Evolutionary conservation across 2,888 invertebrate genomes (phyloP).

Genomic region (Conus canariensis): DNA sequence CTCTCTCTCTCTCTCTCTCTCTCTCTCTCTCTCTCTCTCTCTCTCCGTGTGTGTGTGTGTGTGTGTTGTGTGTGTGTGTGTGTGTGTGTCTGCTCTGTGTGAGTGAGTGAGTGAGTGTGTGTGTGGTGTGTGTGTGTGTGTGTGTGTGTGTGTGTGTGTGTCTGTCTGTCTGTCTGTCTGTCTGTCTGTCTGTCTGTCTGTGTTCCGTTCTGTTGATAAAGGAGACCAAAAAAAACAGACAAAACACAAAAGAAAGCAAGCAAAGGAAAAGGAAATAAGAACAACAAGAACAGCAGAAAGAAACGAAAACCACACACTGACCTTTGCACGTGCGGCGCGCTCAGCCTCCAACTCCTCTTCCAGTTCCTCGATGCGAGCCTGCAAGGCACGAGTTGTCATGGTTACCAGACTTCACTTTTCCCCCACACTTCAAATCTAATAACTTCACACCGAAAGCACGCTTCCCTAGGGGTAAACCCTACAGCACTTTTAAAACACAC

Average conservation of each 20-base stretch:
- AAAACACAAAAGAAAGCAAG: too few relatives aligned
- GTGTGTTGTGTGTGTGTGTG: too few relatives aligned
- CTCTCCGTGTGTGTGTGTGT: too few relatives aligned
- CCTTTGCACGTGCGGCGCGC: conserved; percentile 93
- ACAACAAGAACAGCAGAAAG: too few relatives aligned
- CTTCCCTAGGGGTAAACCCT: not conserved
- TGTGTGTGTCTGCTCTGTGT: not conserved
- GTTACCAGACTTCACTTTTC: conserved; percentile 19
- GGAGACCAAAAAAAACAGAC: too few relatives aligned
- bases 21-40: too few relatives aligned
- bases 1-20: too few relatives aligned
- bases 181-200: not conserved
- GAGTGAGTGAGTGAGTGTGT: not conserved
- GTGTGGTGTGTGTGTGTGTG: not conserved
- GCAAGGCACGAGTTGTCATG: conserved; percentile 52
- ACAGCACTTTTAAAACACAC: not conserved
- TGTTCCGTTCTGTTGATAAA: not conserved
- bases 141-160: conserved; percentile 1
- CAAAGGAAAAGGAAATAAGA: too few relatives aligned
- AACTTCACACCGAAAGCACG: not conserved
- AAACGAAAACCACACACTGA: conserved; percentile 44
- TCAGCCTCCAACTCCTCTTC: conserved; percentile 99
- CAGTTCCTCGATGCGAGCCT: conserved; percentile 96
- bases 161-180: conserved; percentile 1
- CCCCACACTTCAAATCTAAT: not conserved